These are phyloP conservation scores for Heteronetta atricapilla DNA, from an alignment of 2,113 vertebrate genomes.

Conservation along the genomic window DNA sequence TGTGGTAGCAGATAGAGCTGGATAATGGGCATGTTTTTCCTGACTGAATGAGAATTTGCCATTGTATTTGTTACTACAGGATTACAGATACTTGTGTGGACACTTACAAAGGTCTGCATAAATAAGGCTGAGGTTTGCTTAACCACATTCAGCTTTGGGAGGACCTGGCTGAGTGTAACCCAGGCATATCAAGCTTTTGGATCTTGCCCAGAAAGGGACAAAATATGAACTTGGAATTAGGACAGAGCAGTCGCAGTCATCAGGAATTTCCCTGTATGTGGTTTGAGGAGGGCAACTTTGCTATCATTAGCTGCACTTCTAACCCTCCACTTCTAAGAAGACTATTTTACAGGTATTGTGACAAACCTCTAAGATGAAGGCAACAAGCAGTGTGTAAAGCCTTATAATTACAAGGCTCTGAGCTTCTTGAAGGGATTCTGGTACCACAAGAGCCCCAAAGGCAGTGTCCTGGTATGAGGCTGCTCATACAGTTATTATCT, in stretches of 20 bases:
- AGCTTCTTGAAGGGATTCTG: background rate
- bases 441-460: background rate
- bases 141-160: background rate
- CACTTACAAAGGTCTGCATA: background rate
- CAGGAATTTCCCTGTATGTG: background rate
- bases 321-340: background rate
- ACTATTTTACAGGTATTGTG: background rate
- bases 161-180: background rate
- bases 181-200: background rate
- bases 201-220: background rate
- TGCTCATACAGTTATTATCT: background rate
- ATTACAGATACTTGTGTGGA: background rate
- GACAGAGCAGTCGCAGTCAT: background rate
- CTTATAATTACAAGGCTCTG: background rate
- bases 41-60: background rate
- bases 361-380: background rate
- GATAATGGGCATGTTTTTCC: background rate
- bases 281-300: background rate
- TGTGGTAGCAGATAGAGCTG: rapidly evolving
- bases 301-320: background rate
- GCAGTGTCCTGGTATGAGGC: background rate
- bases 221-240: background rate
- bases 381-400: background rate
- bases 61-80: background rate
- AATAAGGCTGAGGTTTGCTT: background rate